Conservation (phyloP, 2,888 invertebrate genomes). For the Acronicta leporina region DNA sequence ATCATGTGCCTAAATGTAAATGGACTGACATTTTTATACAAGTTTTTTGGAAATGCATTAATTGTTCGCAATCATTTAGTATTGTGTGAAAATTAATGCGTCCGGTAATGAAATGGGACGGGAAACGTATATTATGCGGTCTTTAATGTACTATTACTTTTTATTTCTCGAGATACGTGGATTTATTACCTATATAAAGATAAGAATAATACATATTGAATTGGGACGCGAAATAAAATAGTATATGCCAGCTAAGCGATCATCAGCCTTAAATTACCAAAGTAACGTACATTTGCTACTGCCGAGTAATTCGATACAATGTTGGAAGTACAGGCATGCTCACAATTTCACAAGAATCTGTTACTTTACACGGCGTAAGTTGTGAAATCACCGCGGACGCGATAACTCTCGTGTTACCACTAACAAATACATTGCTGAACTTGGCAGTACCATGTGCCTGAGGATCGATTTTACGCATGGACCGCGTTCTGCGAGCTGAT, state of each 20-base stretch:
- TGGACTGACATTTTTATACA: constrained; percentile 50
- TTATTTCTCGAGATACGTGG: background rate
- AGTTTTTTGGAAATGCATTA: constrained; percentile 17
- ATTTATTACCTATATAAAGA: too few relatives aligned
- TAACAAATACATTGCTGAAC: background rate
- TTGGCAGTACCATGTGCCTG: background rate
- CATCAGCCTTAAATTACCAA: background rate
- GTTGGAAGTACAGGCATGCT: constrained; percentile 3
- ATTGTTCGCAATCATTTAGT: constrained; percentile 11
- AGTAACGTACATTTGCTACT: constrained; percentile 8
- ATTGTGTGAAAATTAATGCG: constrained; percentile 6
- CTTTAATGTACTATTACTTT: background rate
- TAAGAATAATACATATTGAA: too few relatives aligned
- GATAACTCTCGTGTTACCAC: constrained; percentile 29
- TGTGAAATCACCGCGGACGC: constrained; percentile 26
- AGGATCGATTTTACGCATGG: too few relatives aligned
- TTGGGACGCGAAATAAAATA: too few relatives aligned
- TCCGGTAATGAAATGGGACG: constrained; percentile 4
- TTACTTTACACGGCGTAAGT: constrained; percentile 29
- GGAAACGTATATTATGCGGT: background rate
- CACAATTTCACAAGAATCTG: constrained; percentile 37
- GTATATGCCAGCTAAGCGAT: too few relatives aligned
- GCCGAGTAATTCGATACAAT: constrained; percentile 32
- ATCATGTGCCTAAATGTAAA: constrained; percentile 49
- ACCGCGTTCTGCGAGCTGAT: too few relatives aligned